These are phyloP conservation scores for Fulica atra DNA, from an alignment of 2,113 vertebrate species.

Conservation along the genomic window DNA sequence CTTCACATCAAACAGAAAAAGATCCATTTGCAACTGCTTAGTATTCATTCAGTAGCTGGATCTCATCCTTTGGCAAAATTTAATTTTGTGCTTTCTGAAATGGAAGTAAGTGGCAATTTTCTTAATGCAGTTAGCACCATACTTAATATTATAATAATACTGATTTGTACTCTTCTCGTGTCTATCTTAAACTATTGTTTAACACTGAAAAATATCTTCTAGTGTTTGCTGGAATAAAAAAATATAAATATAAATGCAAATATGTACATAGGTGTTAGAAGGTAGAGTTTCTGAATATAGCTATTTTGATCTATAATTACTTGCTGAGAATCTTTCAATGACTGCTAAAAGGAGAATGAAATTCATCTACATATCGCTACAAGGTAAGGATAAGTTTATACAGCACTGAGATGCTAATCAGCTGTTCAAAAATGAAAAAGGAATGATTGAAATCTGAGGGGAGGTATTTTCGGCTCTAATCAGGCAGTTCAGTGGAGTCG, in stretches of 20 bases:
- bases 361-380: conserved; percentile 30
- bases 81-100: conserved; percentile 50
- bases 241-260: conserved; percentile 22
- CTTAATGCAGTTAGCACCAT: conserved; percentile 50
- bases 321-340: not conserved
- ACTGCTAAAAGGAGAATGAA: not conserved
- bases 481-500: not conserved
- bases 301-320: not conserved
- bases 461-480: conserved; percentile 16
- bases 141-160: conserved; percentile 21
- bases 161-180: conserved; percentile 26
- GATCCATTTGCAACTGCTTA: conserved; percentile 26
- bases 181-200: conserved; percentile 6
- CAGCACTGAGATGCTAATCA: not conserved
- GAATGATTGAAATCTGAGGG: not conserved
- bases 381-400: conserved; percentile 2
- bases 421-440: not conserved
- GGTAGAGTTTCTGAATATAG: not conserved
- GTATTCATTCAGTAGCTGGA: conserved; percentile 9
- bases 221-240: not conserved
- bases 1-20: not conserved
- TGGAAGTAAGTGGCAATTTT: conserved; percentile 52
- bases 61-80: conserved; percentile 24
- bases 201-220: not conserved
- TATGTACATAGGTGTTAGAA: not conserved